Conservation (phyloP, 2,113 vertebrate genomes). For the Pygoscelis adeliae region DNA sequence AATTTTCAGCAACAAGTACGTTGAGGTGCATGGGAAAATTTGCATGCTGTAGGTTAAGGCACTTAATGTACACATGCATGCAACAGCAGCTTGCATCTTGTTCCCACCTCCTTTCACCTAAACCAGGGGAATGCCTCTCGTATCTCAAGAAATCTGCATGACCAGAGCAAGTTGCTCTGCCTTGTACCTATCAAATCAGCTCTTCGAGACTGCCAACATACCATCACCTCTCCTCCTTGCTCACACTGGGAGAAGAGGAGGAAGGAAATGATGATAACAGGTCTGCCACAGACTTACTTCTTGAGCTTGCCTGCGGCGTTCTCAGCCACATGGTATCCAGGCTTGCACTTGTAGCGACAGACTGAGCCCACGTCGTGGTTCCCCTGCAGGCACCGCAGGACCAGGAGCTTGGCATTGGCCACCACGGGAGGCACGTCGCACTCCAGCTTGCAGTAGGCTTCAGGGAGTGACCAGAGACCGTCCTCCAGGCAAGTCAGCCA, state of each 20-base stretch:
- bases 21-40: not conserved
- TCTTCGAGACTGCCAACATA: rapidly evolving
- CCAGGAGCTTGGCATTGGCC: constrained; percentile 79
- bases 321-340: constrained; percentile 84
- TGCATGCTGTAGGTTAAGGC: not conserved
- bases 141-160: not conserved
- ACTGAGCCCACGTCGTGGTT: constrained; percentile 86
- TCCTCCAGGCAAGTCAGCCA: constrained; percentile 91
- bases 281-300: constrained; percentile 76
- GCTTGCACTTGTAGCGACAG: constrained; percentile 90
- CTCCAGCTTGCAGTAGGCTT: constrained; percentile 95
- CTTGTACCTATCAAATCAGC: not conserved
- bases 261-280: not conserved
- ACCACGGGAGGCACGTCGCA: constrained; percentile 77
- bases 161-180: not conserved
- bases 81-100: not conserved
- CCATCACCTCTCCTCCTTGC: not conserved
- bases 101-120: not conserved
- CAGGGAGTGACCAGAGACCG: constrained; percentile 93
- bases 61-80: rapidly evolving
- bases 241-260: not conserved
- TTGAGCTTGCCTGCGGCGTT: constrained; percentile 65
- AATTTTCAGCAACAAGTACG: not conserved
- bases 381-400: constrained; percentile 78
- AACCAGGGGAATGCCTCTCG: not conserved